These are phyloP conservation scores for Excalfactoria chinensis DNA, from an alignment of 2,113 vertebrate species.

Conservation along the genomic window DNA sequence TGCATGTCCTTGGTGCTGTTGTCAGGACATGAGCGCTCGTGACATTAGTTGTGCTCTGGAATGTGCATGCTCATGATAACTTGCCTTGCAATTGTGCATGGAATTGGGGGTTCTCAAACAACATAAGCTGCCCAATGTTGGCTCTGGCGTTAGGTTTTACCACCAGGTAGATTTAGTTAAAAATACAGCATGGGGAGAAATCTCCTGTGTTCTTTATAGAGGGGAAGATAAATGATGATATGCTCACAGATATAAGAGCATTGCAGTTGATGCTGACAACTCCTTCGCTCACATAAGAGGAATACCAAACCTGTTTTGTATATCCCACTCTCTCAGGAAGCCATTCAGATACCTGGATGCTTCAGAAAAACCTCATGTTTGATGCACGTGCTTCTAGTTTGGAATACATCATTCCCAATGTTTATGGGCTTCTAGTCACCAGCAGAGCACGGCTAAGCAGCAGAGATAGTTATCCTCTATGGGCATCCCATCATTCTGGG, in stretches of 20 bases:
- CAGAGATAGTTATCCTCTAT: accelerated
- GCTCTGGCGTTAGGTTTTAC: background rate
- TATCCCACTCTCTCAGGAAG: background rate
- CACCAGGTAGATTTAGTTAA: background rate
- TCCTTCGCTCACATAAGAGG: background rate
- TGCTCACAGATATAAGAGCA: accelerated
- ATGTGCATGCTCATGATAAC: accelerated
- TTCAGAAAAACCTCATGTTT: accelerated
- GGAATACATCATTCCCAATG: background rate
- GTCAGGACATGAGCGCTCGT: accelerated
- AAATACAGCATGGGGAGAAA: background rate
- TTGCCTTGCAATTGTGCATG: background rate
- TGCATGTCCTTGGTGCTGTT: accelerated
- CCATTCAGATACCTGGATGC: background rate
- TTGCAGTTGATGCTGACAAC: background rate
- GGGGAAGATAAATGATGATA: background rate
- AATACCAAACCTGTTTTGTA: accelerated
- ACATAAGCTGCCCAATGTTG: background rate
- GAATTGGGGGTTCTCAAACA: background rate
- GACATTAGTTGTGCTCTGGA: background rate
- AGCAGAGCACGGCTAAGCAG: background rate
- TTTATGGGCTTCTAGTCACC: background rate
- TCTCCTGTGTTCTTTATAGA: accelerated
- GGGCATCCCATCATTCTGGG: accelerated
- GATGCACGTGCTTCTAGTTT: accelerated